These are phyloP conservation scores for Lampris incognitus DNA, from an alignment of 2,113 vertebrate species.

Conservation along the genomic window DNA sequence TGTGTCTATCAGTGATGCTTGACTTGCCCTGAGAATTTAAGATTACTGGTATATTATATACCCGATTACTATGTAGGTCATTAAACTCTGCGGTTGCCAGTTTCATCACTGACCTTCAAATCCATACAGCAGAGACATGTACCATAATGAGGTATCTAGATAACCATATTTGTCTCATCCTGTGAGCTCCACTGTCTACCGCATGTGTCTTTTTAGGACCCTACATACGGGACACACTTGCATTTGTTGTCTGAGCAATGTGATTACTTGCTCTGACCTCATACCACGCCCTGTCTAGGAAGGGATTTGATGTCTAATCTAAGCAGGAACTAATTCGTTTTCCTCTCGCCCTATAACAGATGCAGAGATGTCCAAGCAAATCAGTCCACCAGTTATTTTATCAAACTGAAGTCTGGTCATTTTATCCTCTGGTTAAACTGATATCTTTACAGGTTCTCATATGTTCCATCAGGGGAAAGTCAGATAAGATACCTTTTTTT, in stretches of 20 bases:
- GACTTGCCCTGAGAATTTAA: too few relatives aligned
- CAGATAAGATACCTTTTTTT: constrained; percentile 35
- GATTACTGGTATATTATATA: too few relatives aligned
- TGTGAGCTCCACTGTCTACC: neutral
- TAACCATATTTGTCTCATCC: neutral
- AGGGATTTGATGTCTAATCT: constrained; percentile 64
- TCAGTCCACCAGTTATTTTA: constrained; percentile 43
- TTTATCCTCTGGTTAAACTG: constrained; percentile 64
- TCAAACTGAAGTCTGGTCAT: constrained; percentile 56
- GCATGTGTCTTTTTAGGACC: neutral
- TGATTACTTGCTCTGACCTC: constrained; percentile 20
- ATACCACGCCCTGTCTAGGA: constrained; percentile 21
- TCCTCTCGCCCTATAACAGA: constrained; percentile 59
- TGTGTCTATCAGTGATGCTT: too few relatives aligned
- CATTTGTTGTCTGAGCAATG: constrained; percentile 7
- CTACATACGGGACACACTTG: neutral
- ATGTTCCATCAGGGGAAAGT: constrained; percentile 41
- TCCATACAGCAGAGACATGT: neutral
- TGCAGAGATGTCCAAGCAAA: constrained; percentile 52
- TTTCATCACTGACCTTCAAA: neutral
- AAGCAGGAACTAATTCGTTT: constrained; percentile 54
- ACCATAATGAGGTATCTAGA: neutral
- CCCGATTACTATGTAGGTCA: too few relatives aligned
- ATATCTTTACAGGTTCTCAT: constrained; percentile 61
- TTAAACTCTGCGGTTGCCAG: neutral